These are phyloP conservation scores for Phalacrocorax aristotelis DNA, from an alignment of 2,113 vertebrate species.

Conservation along the genomic window DNA sequence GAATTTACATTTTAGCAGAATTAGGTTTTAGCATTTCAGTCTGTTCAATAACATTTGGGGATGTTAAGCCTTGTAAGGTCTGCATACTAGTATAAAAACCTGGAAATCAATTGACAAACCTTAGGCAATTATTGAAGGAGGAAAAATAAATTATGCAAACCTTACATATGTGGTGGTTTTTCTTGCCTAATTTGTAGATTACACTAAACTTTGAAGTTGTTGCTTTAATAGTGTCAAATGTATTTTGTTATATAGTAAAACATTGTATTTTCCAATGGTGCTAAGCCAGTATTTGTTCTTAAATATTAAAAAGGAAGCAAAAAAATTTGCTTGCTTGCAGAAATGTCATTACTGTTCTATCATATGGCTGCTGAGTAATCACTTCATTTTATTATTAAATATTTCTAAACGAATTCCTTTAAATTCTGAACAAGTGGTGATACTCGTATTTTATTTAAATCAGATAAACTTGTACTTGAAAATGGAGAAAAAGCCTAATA, in stretches of 20 bases:
- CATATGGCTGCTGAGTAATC: background rate
- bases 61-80: background rate
- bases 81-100: background rate
- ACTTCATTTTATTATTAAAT: background rate
- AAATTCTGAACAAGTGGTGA: background rate
- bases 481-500: constrained; percentile 99
- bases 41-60: background rate
- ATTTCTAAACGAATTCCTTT: background rate
- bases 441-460: constrained; percentile 1
- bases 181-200: background rate
- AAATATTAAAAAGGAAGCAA: background rate
- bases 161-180: background rate
- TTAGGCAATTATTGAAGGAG: background rate
- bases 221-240: background rate
- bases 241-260: background rate
- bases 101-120: background rate
- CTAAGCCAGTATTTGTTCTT: background rate
- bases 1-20: background rate
- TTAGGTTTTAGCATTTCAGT: background rate
- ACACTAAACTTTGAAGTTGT: background rate
- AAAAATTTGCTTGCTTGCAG: background rate
- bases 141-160: background rate
- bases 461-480: constrained; percentile 99
- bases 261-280: background rate
- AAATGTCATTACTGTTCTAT: background rate